Conservation (phyloP, 2,888 invertebrate genomes). For the Lysandra coridon region DNA sequence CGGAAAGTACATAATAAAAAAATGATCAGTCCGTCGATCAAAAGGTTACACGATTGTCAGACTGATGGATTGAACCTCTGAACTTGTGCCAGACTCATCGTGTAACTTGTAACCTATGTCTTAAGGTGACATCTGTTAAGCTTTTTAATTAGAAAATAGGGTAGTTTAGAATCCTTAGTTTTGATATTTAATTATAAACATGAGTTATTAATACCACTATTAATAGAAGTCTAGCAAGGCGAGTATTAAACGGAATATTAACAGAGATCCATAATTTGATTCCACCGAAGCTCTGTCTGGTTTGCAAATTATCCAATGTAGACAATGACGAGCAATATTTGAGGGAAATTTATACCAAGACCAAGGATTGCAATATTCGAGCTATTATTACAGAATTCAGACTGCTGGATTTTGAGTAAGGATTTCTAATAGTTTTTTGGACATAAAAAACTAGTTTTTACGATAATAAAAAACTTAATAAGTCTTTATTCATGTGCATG, state of each 20-base stretch:
- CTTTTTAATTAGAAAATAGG: no score
- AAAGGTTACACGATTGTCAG: no score
- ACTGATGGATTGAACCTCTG: no score
- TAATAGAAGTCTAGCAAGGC: background rate
- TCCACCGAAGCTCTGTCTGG: background rate
- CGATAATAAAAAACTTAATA: no score
- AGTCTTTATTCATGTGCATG: no score
- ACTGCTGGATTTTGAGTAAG: background rate
- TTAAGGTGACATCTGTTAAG: no score
- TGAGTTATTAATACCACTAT: background rate
- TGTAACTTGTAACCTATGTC: no score
- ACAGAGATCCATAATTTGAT: conserved; percentile 1
- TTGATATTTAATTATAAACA: background rate
- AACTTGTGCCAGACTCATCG: no score
- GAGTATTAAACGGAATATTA: background rate
- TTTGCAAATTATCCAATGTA: conserved; percentile 12
- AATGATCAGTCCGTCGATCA: no score
- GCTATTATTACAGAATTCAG: background rate
- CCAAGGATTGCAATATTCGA: background rate
- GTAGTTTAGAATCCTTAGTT: background rate
- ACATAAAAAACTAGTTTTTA: no score
- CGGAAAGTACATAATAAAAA: no score
- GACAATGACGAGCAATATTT: conserved; percentile 17
- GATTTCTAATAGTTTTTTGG: background rate
- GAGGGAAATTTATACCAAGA: conserved; percentile 8